Base-by-base conservation (phyloP, 2,888 invertebrate species). In the Tetragonisca angustula region DNA sequence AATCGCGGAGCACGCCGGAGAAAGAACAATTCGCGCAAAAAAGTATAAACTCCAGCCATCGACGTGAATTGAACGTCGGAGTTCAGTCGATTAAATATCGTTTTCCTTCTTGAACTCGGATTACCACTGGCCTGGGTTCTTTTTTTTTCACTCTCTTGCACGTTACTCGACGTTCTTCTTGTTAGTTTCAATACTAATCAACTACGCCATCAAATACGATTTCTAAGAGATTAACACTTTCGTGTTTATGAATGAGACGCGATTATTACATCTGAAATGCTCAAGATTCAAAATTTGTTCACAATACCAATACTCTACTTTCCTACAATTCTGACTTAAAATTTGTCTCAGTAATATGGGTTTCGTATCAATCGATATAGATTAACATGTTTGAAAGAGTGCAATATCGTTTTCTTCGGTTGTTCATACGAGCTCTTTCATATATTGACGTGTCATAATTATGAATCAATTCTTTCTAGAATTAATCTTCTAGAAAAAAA, bases 81-180 rank as follows among this genome's bases (percentile, higher is more conserved):
- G 21, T 49, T 75, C 24, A n/a, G 56, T 62, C 78, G 21, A 78
- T 75, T 19, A 68, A 75, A 84, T 65, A 75, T 69, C 78, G 74
- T 43, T 77, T 21, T 56, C 24, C 56, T 75, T 68, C 49, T 83
- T 78, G 78, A 83, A 78, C 15, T 75, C 52, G 78, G 62, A 83
- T 83, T 69, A 76, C 59, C 62, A 68, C 15, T 62, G n/a, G 27
- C 49, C 49, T 21, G n/a, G 52, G 24, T 59, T 43, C 27, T 67
- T 52, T 24, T 52, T 24, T 27, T 61, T 17, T 27, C 17, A 32
- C 32, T 32, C 32, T 4, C 32, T 32, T 32, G 32, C n/a, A 36
- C 36, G 4, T 17, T 19, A 9, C 11, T 9, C 0, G 6, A 27
- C 24, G 6, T 52, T 52, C 52, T 6, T 36, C 9, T 36, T 43